Conservation (phyloP, 2,797 vertebrate species). For the Pseudochirops cupreus region DNA sequence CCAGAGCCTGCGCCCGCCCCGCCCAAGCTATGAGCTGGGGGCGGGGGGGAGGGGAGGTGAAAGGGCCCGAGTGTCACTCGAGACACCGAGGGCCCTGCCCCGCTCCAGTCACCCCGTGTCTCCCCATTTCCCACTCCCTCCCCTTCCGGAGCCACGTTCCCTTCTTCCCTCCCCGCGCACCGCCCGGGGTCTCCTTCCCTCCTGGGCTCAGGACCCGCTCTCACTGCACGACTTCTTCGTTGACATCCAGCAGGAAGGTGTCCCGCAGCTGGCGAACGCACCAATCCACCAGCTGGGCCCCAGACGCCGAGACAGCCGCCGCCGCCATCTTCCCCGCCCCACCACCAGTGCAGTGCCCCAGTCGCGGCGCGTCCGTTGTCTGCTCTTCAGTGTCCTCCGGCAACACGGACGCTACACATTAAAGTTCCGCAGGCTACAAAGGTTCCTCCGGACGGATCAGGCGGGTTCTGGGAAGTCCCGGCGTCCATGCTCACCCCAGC, state of each 20-base stretch:
- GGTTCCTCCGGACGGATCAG: background rate
- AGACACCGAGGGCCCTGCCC: background rate
- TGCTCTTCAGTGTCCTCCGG: background rate
- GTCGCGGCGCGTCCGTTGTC: background rate
- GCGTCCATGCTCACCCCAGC: background rate
- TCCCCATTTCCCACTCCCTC: slow-evolving; percentile 13
- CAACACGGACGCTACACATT: background rate
- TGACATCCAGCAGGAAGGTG: slow-evolving; percentile 92
- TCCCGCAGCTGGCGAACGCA: slow-evolving; percentile 89
- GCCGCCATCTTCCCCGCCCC: slow-evolving; percentile 75
- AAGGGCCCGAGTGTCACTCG: background rate
- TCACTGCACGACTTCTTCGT: slow-evolving; percentile 95
- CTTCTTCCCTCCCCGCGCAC: background rate
- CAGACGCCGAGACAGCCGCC: background rate
- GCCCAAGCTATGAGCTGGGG: background rate
- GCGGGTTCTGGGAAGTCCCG: background rate
- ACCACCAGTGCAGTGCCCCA: background rate
- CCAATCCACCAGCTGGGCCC: slow-evolving; percentile 84
- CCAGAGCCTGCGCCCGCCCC: background rate
- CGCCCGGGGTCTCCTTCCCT: slow-evolving; percentile 2
- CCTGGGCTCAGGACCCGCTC: slow-evolving; percentile 20
- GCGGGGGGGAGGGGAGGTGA: background rate
- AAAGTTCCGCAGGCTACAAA: background rate
- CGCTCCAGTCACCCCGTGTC: background rate
- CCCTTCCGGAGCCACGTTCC: background rate